A percentile compares a stretch with the other conserved stretches of the same genome.
These are phyloP conservation scores for Ypsolopha scabrella DNA, from an alignment of 2,888 invertebrate species.

Conservation along the genomic window DNA sequence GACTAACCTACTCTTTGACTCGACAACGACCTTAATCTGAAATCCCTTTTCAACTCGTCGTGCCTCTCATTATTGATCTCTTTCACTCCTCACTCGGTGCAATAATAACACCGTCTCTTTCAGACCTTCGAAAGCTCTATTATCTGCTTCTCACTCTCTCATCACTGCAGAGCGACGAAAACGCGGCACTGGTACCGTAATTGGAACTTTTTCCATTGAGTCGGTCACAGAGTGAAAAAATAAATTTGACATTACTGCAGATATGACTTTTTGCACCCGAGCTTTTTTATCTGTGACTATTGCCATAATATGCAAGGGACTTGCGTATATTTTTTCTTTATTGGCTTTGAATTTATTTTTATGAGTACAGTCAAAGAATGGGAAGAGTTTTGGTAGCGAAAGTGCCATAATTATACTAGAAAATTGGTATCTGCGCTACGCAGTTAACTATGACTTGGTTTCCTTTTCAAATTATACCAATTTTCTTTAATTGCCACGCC, in stretches of 20 bases:
- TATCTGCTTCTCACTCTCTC: conserved; percentile 34
- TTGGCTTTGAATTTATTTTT: no score
- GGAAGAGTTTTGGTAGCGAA: no score
- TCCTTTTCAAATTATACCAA: no score
- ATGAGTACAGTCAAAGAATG: no score
- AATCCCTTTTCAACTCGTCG: conserved; percentile 71
- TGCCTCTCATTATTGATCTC: conserved; percentile 70
- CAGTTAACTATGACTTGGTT: no score
- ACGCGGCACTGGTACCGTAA: conserved; percentile 57
- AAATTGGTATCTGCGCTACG: no score
- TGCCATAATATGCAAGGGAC: no score
- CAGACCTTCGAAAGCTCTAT: conserved; percentile 20
- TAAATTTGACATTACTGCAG: background rate
- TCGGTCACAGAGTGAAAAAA: background rate
- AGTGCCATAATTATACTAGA: no score
- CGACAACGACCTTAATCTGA: conserved; percentile 70
- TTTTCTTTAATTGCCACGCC: no score
- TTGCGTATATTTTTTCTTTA: no score
- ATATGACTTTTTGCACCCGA: background rate
- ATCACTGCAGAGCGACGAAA: conserved; percentile 69
- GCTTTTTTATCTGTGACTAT: background rate
- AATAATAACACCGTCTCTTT: conserved; percentile 47
- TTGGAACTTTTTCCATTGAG: conserved; percentile 8
- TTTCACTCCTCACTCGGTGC: conserved; percentile 71
- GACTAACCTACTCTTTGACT: conserved; percentile 50